Percentiles rank a stretch among this genome's conserved stretches.
Evolutionary conservation across 1,140 invertebrate species (phyloP).

Genomic region (Bombus huntii): DNA sequence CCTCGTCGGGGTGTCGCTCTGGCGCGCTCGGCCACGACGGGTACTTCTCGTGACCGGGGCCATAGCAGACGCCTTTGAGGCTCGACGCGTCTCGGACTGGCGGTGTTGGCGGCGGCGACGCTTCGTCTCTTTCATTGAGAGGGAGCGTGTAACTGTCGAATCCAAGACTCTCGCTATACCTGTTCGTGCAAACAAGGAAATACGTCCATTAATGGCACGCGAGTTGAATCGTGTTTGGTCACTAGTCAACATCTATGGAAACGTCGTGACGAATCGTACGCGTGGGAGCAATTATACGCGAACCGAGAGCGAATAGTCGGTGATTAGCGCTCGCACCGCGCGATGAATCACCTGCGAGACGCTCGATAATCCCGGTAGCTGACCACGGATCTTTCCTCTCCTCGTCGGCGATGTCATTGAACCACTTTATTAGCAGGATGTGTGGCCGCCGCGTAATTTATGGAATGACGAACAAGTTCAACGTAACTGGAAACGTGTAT

Average conservation of each 20-base stretch:
- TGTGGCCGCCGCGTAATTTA: slow-evolving; percentile 57
- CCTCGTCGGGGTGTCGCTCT: slow-evolving; percentile 76
- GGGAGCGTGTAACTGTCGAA: slow-evolving; percentile 81
- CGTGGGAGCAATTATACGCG: slow-evolving; percentile 56
- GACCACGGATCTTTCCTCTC: not conserved
- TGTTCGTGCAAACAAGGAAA: slow-evolving; percentile 52
- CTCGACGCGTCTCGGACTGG: slow-evolving; percentile 88
- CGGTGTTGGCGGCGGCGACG: slow-evolving; percentile 84
- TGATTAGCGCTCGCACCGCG: slow-evolving; percentile 44
- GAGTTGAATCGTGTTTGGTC: not conserved
- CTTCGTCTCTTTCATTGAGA: slow-evolving; percentile 79
- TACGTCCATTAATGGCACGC: slow-evolving; percentile 5
- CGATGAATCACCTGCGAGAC: slow-evolving; percentile 58
- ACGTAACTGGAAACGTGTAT: slow-evolving; percentile 55
- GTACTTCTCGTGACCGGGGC: slow-evolving; percentile 91
- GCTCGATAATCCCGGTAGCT: slow-evolving; percentile 15
- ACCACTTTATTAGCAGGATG: slow-evolving; percentile 65
- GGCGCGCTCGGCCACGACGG: slow-evolving; percentile 88
- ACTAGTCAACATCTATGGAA: not conserved
- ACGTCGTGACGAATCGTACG: slow-evolving; percentile 13
- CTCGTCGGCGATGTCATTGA: slow-evolving; percentile 56
- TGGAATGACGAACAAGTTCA: slow-evolving; percentile 62
- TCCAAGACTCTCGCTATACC: slow-evolving; percentile 81
- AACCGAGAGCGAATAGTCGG: slow-evolving; percentile 16
- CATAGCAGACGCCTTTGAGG: slow-evolving; percentile 87